These are phyloP conservation scores for Theristicus caerulescens DNA, from an alignment of 2,113 vertebrate genomes.

Conservation along the genomic window DNA sequence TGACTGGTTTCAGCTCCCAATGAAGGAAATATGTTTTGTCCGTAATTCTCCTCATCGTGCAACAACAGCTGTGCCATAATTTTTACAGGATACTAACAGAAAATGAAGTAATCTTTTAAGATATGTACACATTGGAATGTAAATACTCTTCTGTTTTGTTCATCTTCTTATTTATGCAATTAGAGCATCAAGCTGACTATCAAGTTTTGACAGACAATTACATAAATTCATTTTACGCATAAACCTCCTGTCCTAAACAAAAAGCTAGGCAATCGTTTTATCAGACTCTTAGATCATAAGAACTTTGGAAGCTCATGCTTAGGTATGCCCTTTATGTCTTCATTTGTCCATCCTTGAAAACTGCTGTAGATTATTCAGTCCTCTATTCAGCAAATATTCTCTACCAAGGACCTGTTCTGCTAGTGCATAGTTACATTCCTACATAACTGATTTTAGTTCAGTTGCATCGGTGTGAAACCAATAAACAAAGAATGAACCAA, in stretches of 20 bases:
- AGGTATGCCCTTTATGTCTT: neutral
- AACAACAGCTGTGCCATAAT: neutral
- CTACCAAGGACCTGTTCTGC: neutral
- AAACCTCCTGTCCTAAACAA: neutral
- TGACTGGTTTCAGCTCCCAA: neutral
- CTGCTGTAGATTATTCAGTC: neutral
- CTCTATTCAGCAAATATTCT: neutral
- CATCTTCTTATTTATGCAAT: neutral
- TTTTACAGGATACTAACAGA: neutral
- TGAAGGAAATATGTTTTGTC: neutral
- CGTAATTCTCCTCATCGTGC: neutral
- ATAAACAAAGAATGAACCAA: neutral
- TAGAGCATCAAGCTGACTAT: neutral
- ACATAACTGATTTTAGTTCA: neutral
- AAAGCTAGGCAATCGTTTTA: neutral
- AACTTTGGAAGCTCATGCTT: neutral
- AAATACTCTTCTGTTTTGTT: neutral
- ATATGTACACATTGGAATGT: neutral
- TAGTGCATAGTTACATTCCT: neutral
- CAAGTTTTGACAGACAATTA: neutral
- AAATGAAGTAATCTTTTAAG: slow-evolving; percentile 2
- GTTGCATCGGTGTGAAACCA: neutral
- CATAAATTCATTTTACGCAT: neutral
- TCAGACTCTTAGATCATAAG: neutral
- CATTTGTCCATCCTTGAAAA: neutral